These are phyloP conservation scores for Unio pictorum DNA, from an alignment of 2,888 invertebrate genomes.

Conservation along the genomic window DNA sequence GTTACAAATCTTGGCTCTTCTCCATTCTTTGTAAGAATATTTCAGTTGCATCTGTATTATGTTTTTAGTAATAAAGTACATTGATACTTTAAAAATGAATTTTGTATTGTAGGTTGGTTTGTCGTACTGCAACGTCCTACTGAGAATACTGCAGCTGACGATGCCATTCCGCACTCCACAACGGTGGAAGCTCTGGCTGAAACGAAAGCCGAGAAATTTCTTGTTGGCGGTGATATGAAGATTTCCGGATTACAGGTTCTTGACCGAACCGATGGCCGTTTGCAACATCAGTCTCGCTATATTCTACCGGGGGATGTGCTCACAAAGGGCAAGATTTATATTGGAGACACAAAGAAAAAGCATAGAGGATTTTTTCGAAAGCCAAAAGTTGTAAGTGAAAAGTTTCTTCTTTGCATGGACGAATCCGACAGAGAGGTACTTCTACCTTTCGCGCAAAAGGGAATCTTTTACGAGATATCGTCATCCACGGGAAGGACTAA, in stretches of 20 bases:
- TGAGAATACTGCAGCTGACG: slow-evolving; percentile 32
- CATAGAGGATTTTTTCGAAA: slow-evolving; percentile 39
- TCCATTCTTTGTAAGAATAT: no score
- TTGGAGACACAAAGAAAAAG: slow-evolving; percentile 45
- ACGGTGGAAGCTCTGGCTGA: slow-evolving; percentile 45
- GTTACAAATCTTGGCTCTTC: no score
- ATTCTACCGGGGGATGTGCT: slow-evolving; percentile 55
- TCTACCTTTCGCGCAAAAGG: slow-evolving; percentile 49
- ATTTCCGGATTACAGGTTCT: slow-evolving; percentile 41
- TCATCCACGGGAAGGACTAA: slow-evolving; percentile 29
- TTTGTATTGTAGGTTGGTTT: slow-evolving; percentile 56
- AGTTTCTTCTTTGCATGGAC: slow-evolving; percentile 52
- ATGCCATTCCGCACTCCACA: slow-evolving; percentile 46
- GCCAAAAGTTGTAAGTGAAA: slow-evolving; percentile 44
- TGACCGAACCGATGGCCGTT: slow-evolving; percentile 23
- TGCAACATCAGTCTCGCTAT: slow-evolving; percentile 33
- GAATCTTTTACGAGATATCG: slow-evolving; percentile 54
- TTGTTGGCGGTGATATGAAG: slow-evolving; percentile 51
- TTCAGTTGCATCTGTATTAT: no score
- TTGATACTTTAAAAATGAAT: not conserved
- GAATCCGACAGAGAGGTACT: slow-evolving; percentile 51
- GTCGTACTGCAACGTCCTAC: slow-evolving; percentile 45
- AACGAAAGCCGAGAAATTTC: slow-evolving; percentile 49
- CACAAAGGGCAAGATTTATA: slow-evolving; percentile 47
- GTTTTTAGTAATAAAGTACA: not conserved